Conservation (phyloP, 2,888 invertebrate genomes). For the Lysandra bellargus region DNA sequence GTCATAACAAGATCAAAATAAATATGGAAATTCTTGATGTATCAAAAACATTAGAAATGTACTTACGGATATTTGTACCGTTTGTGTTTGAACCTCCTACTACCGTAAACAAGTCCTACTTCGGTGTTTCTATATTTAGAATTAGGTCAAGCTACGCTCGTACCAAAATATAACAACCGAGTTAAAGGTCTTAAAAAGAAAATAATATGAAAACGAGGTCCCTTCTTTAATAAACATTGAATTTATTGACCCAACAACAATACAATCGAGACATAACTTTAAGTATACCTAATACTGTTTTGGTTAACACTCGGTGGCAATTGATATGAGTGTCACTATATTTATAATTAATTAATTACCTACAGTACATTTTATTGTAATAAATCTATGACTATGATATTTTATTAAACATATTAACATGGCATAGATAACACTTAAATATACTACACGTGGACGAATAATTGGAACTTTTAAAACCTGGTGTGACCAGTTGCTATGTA, state of each 20-base stretch:
- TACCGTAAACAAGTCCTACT: conserved; percentile 1
- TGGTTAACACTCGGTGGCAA: background rate
- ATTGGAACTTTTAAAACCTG: conserved; percentile 6
- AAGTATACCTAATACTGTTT: background rate
- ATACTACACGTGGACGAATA: background rate
- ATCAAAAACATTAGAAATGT: background rate
- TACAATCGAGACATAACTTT: background rate
- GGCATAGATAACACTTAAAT: background rate
- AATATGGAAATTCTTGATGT: background rate
- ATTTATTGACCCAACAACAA: background rate
- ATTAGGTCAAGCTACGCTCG: background rate
- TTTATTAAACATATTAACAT: background rate
- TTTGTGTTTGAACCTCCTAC: background rate
- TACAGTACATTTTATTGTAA: background rate
- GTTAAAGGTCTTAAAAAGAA: background rate
- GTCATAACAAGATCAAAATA: background rate
- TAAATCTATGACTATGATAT: background rate
- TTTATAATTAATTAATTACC: background rate
- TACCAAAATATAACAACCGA: background rate
- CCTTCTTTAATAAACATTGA: background rate
- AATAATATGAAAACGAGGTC: background rate
- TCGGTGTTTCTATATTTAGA: background rate
- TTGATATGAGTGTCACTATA: background rate
- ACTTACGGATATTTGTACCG: background rate
- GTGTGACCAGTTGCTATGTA: background rate